These are phyloP conservation scores for Choristoneura fumiferana DNA, from an alignment of 1,140 invertebrate genomes.

Conservation along the genomic window DNA sequence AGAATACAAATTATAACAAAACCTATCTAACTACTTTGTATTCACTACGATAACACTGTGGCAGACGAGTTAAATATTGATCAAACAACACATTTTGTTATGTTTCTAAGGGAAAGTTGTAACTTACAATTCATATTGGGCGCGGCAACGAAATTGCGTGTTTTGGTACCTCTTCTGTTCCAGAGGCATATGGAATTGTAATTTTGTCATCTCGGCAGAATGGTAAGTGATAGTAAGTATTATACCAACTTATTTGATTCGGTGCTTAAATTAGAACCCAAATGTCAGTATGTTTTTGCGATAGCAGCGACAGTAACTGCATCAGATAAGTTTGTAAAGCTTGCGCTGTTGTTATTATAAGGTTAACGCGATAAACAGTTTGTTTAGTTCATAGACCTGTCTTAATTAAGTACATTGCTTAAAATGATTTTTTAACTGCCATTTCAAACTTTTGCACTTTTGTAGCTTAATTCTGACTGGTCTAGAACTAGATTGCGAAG, in stretches of 20 bases:
- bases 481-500: too few species aligned
- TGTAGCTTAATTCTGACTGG: too few species aligned
- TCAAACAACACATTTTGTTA: slow-evolving; percentile 15
- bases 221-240: slow-evolving; percentile 4
- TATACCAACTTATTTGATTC: neutral
- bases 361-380: too few species aligned
- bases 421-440: too few species aligned
- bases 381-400: too few species aligned
- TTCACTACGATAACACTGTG: neutral
- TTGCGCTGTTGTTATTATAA: too few species aligned
- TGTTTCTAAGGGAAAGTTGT: slow-evolving; percentile 15
- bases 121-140: slow-evolving; percentile 11
- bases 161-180: slow-evolving; percentile 8
- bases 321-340: too few species aligned
- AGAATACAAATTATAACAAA: slow-evolving; percentile 18
- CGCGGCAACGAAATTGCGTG: neutral
- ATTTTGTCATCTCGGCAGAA: slow-evolving; percentile 8
- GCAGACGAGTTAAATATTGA: slow-evolving; percentile 18
- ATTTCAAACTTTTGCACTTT: too few species aligned
- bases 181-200: slow-evolving; percentile 12
- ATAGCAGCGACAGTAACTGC: too few species aligned
- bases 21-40: slow-evolving; percentile 4
- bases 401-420: too few species aligned
- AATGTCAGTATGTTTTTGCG: too few species aligned
- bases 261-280: neutral